Evolutionary conservation across 1,140 invertebrate genomes (phyloP), one percentile per base, ranked within the genome.

Genomic region (Pinna nobilis): DNA sequence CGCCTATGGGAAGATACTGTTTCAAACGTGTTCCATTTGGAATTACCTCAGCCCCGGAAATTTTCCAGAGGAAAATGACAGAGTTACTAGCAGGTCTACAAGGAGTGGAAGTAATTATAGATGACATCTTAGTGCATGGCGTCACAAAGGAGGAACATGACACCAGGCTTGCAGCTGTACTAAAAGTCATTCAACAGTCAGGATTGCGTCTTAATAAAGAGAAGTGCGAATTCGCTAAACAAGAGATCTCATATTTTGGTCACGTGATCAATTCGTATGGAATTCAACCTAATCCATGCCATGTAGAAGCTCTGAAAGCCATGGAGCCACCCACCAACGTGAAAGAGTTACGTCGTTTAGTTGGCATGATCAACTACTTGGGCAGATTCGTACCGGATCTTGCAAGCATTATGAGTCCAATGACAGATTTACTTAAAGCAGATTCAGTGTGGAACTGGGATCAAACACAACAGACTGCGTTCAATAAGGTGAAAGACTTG

Each of bases 271-370:
- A 50, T 20, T 15, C 20, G 0, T 15, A 53, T 53, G 23, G 60
- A 25, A 20, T 44, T 44, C 20, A 28, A 61, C 65, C 47, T 61
- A 7, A 18, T 55, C 4, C 20, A 15, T 20, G 1, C 32, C 41
- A 23, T 35, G 35, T 55, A 18, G 15, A 7, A 53, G 35, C 39
- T 6, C 69, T 79, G 15, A 49, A 82, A 20, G 77, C 89, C 1
- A 81, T 85, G 57, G 81, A 86, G 3, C 65, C 49, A 32, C 89
- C 90, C 25, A 82, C 41, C 11, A 83, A 80, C 33, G 59, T 84
- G 37, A 84, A 69, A 25, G 83, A 90, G 61, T 49, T 91, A 18
- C 77, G 80, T 70, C 60, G 78, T 49, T 78, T 89, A 78, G 32
- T 89, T 33, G 89, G 89, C 1, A 79, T 89, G 68, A 32, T 79